Conservation (phyloP, 2,113 vertebrate species). For the Neogobius melanostomus region DNA sequence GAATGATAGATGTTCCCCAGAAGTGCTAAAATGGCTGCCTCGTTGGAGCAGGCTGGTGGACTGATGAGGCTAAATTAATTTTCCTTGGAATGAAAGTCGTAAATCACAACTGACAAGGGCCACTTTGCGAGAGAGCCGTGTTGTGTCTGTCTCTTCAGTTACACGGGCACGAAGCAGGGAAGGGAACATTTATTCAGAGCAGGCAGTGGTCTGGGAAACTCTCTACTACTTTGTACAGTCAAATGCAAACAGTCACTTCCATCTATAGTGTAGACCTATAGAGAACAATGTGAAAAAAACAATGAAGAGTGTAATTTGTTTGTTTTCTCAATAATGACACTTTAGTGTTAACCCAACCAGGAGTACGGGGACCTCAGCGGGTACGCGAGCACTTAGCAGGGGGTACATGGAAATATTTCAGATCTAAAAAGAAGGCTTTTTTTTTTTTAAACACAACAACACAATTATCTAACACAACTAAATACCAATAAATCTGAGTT, state of each 20-base stretch:
- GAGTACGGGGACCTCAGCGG: too few species aligned
- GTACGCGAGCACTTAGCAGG: too few species aligned
- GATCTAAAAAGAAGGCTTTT: too few species aligned
- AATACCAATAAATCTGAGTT: too few species aligned
- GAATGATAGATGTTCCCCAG: slow-evolving; percentile 71
- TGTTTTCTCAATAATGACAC: neutral
- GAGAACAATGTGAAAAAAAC: neutral
- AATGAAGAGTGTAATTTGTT: too few species aligned
- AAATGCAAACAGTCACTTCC: slow-evolving; percentile 45
- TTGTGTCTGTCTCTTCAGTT: slow-evolving; percentile 60
- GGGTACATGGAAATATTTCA: too few species aligned
- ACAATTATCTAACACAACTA: too few species aligned
- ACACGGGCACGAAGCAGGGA: slow-evolving; percentile 42
- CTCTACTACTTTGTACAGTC: slow-evolving; percentile 22
- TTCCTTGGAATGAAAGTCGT: slow-evolving; percentile 71
- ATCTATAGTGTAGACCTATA: neutral
- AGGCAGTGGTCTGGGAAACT: slow-evolving; percentile 56
- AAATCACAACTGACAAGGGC: slow-evolving; percentile 69
- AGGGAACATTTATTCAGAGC: slow-evolving; percentile 57
- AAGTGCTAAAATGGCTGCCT: slow-evolving; percentile 65
- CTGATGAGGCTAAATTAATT: slow-evolving; percentile 73
- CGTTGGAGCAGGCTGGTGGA: slow-evolving; percentile 54
- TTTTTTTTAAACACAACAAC: too few species aligned
- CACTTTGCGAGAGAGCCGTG: slow-evolving; percentile 66
- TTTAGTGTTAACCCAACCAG: neutral